Evolutionary conservation across 2,888 invertebrate species (phyloP).

Genomic region (Steinernema scapterisci): DNA sequence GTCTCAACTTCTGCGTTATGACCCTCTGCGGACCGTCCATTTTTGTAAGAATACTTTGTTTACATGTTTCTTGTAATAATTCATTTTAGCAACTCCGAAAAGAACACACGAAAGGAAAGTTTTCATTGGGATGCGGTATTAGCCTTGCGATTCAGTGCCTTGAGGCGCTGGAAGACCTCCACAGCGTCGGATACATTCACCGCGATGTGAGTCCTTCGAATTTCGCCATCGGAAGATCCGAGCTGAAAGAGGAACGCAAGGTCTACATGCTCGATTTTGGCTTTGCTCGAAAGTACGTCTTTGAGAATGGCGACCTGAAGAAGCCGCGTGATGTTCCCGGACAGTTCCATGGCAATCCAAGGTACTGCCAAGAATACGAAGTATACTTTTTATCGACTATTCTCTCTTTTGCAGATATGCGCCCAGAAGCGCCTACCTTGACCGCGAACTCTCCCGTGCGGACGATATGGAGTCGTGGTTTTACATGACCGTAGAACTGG

Average conservation of each 20-base stretch:
- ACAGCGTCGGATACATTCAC: conserved; percentile 46
- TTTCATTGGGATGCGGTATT: conserved; percentile 46
- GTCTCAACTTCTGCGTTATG: conserved; percentile 48
- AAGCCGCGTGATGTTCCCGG: conserved; percentile 46
- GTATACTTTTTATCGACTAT: neutral
- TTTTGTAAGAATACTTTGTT: neutral
- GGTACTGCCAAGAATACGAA: neutral
- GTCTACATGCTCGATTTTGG: conserved; percentile 50
- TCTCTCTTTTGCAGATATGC: conserved; percentile 39
- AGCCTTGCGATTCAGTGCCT: conserved; percentile 49
- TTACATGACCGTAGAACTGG: conserved; percentile 48
- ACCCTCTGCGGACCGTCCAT: conserved; percentile 49
- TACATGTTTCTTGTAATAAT: neutral
- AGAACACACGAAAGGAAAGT: conserved; percentile 42
- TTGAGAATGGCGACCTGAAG: conserved; percentile 44
- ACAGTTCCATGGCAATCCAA: conserved; percentile 46
- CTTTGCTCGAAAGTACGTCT: conserved; percentile 45
- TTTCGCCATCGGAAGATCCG: conserved; percentile 47
- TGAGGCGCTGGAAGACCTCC: conserved; percentile 47
- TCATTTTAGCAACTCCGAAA: conserved; percentile 38
- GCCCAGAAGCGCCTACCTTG: conserved; percentile 42
- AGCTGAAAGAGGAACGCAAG: conserved; percentile 40
- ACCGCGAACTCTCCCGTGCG: conserved; percentile 45
- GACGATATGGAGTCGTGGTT: conserved; percentile 53
- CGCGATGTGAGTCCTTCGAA: conserved; percentile 48